phyloP scores from a whole-genome alignment of 2,113 vertebrate species.

The Pyrgilauda ruficollis region DNA sequence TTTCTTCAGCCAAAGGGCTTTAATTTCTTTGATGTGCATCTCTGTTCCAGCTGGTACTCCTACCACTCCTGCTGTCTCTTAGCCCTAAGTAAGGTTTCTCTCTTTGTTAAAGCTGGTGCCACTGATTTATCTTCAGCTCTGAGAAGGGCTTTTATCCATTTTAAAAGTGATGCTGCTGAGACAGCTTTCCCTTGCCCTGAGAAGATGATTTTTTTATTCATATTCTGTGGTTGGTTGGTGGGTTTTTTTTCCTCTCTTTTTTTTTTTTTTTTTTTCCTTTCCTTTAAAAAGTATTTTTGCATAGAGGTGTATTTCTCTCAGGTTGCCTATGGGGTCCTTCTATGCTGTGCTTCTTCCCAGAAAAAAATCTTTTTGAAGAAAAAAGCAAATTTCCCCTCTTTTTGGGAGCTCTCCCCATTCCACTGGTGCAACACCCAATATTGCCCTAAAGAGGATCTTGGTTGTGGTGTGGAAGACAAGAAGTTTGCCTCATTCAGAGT shows the following conservation, averaged over 20 bases:
- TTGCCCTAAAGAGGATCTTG: background rate
- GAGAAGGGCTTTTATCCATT: slow-evolving; percentile 61
- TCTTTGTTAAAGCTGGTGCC: slow-evolving; percentile 61
- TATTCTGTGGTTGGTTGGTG: background rate
- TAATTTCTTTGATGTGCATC: slow-evolving; percentile 74
- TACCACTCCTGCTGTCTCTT: slow-evolving; percentile 70
- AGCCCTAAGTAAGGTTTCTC: slow-evolving; percentile 70
- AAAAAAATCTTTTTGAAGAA: background rate
- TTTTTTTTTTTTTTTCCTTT: background rate
- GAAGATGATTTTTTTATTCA: slow-evolving; percentile 27
- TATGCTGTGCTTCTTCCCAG: accelerated
- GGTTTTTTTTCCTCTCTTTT: accelerated
- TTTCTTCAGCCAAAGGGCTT: slow-evolving; percentile 75
- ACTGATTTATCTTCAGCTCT: slow-evolving; percentile 56
- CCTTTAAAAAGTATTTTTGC: background rate
- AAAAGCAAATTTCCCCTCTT: background rate
- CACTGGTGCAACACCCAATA: accelerated
- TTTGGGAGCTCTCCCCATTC: background rate
- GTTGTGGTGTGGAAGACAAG: background rate
- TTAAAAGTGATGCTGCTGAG: slow-evolving; percentile 39
- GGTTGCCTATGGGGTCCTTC: background rate
- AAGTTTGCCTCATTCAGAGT: background rate
- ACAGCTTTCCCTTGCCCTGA: slow-evolving; percentile 9
- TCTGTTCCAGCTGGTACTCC: slow-evolving; percentile 67
- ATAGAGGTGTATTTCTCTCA: background rate